Evolutionary conservation across 92 coral and sea anemone genomes (phyloP), one percentile per base, ranked within the genome.

Genomic region (Phymanthus crucifer): DNA sequence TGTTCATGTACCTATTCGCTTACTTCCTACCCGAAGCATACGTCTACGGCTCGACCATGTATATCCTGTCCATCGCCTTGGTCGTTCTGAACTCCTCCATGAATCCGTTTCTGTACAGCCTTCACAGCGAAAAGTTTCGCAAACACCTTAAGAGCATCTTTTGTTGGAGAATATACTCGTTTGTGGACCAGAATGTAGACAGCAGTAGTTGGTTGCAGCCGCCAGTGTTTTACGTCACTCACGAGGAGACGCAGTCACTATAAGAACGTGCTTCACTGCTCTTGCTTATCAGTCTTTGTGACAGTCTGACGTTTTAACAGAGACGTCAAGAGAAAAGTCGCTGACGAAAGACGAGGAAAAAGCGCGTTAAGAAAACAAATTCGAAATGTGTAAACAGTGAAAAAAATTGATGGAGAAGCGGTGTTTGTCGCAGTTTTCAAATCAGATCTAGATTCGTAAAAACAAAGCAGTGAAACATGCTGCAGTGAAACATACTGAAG

Each of bases 51-150:
- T 78, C 90, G 2, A 54, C 66, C 24, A 14, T 66, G 13, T 86
- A 86, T 31, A 75, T 85, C 17, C 26, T 43, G 65, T 81, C 93
- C 4, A 83, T 89, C 40, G 83, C 79, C 13, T 84, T 89, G 79
- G 90, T 89, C 61, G 79, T 77, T 46, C 77, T 86, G 18, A 89
- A 89, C 72, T 89, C 93, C 4, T 72, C 93, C 54, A 82, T 89
- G 83, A 89, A 89, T 52, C 93, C 93, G 32, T 89, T 89, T 24
- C 84, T 89, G 9, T 89, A 89, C 65, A 80, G 91, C 17, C 93
- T 89, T 40, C 93, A 89, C 73, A 89, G 93, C 31, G 75, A 75
- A 34, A 82, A 79, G 81, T 86, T 86, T 33, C 83, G 93, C 9
- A 76, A 86, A 38, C 93, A 89, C 47, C 77, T 89, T 16, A 75